These are phyloP conservation scores for Pocillopora meandrina DNA, from an alignment of 92 coral and sea anemone species.

Conservation along the genomic window DNA sequence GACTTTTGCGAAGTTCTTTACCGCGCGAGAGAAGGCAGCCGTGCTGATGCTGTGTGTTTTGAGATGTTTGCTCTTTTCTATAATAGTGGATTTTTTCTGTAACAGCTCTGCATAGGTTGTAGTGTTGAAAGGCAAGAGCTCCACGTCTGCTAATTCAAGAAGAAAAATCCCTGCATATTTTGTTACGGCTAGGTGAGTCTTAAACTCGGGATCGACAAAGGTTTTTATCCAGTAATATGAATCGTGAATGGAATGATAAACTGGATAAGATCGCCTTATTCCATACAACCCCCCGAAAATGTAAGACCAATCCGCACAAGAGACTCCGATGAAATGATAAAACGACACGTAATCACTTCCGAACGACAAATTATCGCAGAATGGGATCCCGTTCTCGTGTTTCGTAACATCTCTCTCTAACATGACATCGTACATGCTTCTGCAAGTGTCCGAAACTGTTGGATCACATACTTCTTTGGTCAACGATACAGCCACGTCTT, in stretches of 20 bases:
- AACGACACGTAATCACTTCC: slow-evolving; percentile 90
- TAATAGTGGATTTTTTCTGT: slow-evolving; percentile 6
- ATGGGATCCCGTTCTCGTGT: slow-evolving; percentile 46
- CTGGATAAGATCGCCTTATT: slow-evolving; percentile 81
- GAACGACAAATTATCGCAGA: slow-evolving; percentile 64
- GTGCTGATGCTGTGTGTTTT: slow-evolving; percentile 48
- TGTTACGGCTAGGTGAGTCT: slow-evolving; percentile 86
- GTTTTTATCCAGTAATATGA: slow-evolving; percentile 80
- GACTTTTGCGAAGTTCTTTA: slow-evolving; percentile 53
- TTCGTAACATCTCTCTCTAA: slow-evolving; percentile 70
- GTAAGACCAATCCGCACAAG: slow-evolving; percentile 91
- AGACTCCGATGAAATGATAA: slow-evolving; percentile 81
- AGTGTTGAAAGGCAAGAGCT: slow-evolving; percentile 80
- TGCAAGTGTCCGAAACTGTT: slow-evolving; percentile 38
- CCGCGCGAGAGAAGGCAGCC: slow-evolving; percentile 52
- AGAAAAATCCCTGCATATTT: slow-evolving; percentile 71
- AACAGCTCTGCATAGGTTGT: slow-evolving; percentile 56
- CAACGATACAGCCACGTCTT: slow-evolving; percentile 69
- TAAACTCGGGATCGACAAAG: slow-evolving; percentile 88
- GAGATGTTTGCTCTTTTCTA: slow-evolving; percentile 31
- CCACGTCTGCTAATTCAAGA: slow-evolving; percentile 61
- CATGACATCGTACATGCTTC: slow-evolving; percentile 90
- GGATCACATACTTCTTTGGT: slow-evolving; percentile 90
- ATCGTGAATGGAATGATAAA: slow-evolving; percentile 85
- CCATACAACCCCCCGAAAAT: slow-evolving; percentile 70